Conservation (phyloP, 30 jellyfish, hydroid and myxozoan species). For the Hydractinia symbiolongicarpus region DNA sequence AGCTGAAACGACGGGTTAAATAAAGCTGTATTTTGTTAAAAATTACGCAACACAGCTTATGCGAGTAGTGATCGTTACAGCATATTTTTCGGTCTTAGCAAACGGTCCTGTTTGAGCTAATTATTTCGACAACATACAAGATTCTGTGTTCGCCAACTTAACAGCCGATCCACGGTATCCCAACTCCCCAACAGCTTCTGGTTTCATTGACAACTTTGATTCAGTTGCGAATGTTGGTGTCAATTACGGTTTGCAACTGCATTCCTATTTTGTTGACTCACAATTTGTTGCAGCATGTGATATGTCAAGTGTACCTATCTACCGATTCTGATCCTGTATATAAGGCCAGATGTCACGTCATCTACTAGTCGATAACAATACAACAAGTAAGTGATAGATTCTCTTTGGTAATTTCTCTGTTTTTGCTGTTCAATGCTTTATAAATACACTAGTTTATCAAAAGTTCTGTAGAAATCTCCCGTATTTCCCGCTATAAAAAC, state of each 20-base stretch:
- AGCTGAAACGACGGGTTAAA: too few relatives aligned
- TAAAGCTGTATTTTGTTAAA: too few relatives aligned
- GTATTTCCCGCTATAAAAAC: too few relatives aligned
- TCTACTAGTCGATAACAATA: constrained; percentile 41
- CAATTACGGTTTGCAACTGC: background rate
- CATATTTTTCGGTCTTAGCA: constrained; percentile 17
- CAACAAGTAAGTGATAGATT: constrained; percentile 35
- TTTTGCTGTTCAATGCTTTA: too few relatives aligned
- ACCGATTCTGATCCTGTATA: background rate
- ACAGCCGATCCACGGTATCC: constrained; percentile 68
- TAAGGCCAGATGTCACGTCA: background rate
- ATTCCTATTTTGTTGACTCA: background rate
- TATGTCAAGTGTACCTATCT: background rate
- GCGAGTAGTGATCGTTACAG: background rate
- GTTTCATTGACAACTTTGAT: constrained; percentile 68
- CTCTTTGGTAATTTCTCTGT: too few relatives aligned
- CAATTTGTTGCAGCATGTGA: constrained; percentile 17
- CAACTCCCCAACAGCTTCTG: constrained; percentile 44
- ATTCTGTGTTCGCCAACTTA: constrained; percentile 17
- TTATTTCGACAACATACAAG: constrained; percentile 18
- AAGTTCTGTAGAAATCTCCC: too few relatives aligned
- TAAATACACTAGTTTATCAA: too few relatives aligned
- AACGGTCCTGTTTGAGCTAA: constrained; percentile 57
- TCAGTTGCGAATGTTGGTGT: constrained; percentile 38
- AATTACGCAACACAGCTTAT: too few relatives aligned